Evolutionary conservation across 2,888 invertebrate species (phyloP).

Genomic region (Cantharis rustica): DNA sequence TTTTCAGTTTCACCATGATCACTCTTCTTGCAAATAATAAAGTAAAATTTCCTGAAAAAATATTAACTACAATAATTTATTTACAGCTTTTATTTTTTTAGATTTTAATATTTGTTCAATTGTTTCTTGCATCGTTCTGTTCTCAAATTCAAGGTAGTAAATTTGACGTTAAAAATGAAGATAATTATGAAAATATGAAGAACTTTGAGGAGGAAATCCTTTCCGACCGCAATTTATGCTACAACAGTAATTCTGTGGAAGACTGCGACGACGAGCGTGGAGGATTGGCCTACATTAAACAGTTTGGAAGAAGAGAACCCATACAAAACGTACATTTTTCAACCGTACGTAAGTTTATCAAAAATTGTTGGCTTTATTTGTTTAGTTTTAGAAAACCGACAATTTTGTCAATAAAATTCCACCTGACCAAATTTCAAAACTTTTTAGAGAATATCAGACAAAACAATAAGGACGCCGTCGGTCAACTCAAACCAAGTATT

Average conservation of each 20-base stretch:
- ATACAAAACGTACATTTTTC: neutral
- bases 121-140: neutral
- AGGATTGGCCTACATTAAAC: neutral
- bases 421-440: neutral
- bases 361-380: neutral
- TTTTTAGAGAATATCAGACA: constrained; percentile 4
- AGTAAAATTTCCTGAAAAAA: neutral
- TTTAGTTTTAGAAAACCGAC: neutral
- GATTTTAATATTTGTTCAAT: neutral
- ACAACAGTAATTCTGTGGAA: neutral
- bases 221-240: neutral
- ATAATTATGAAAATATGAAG: neutral
- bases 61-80: neutral
- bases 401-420: neutral
- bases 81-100: neutral
- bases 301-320: neutral
- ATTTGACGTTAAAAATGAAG: neutral
- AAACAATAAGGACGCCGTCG: constrained; percentile 1
- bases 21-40: neutral
- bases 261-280: neutral
- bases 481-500: neutral
- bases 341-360: neutral
- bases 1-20: neutral
- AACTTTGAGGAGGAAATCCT: neutral
- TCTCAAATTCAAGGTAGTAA: neutral